phyloP scores from a whole-genome alignment of 2,797 vertebrate genomes.

The Bryconaethiops microstoma region DNA sequence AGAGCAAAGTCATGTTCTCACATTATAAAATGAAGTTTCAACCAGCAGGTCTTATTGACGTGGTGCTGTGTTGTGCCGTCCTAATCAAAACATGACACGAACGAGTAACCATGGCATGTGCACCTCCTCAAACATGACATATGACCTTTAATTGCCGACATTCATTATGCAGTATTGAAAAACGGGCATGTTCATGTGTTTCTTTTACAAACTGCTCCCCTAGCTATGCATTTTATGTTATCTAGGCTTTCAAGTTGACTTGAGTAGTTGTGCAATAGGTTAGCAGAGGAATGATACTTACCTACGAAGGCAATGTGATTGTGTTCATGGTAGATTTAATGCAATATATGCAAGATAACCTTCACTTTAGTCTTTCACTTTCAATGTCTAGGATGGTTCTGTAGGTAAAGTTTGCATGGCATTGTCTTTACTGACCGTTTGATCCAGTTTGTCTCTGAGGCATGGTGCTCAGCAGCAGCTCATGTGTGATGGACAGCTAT shows the following conservation, averaged over 20 bases:
- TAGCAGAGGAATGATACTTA: neutral
- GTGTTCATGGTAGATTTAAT: neutral
- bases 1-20: neutral
- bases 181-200: neutral
- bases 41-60: neutral
- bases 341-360: neutral
- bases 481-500: constrained; percentile 46
- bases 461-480: constrained; percentile 4
- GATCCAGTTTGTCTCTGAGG: constrained; percentile 5
- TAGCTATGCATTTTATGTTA: neutral
- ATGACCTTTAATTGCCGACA: constrained; percentile 33
- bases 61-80: neutral
- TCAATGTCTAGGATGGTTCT: neutral
- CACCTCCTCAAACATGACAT: constrained; percentile 38
- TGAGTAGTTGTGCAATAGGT: neutral
- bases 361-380: neutral
- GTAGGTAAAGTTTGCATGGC: neutral
- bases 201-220: neutral
- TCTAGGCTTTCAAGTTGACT: neutral
- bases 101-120: neutral
- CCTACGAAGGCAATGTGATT: neutral
- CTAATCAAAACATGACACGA: constrained; percentile 4
- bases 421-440: neutral
- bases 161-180: constrained; percentile 9
- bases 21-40: constrained; percentile 9